Evolutionary conservation across 2,888 invertebrate species (phyloP).

Genomic region (Callyntrura sp.): DNA sequence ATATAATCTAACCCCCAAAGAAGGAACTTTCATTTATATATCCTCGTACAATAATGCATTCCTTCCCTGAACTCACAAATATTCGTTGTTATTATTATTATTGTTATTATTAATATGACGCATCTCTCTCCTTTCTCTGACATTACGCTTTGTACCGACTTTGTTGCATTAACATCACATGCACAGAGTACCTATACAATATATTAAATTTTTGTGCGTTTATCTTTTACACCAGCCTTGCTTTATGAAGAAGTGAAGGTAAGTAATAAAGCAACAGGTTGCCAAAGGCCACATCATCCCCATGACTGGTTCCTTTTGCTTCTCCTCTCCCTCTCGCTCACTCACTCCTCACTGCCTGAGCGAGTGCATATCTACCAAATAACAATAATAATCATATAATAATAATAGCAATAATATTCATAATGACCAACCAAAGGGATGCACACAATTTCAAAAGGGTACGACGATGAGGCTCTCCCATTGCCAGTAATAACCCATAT

Average conservation of each 20-base stretch:
- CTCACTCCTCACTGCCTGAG: neutral
- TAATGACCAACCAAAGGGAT: conserved; percentile 70
- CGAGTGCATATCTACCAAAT: conserved; percentile 60
- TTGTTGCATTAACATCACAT: neutral
- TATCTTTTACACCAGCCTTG: neutral
- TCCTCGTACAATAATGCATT: conserved; percentile 15
- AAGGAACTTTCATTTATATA: conserved; percentile 69
- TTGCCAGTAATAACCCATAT: neutral
- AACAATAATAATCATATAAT: conserved; percentile 73
- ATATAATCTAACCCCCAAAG: conserved; percentile 60
- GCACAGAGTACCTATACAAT: neutral
- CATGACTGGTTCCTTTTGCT: conserved; percentile 25
- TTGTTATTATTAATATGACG: conserved; percentile 2
- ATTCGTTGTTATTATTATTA: conserved; percentile 32
- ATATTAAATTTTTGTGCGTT: neutral
- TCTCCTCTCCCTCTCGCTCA: conserved; percentile 28
- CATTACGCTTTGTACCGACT: conserved; percentile 35
- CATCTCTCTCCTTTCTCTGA: conserved; percentile 23
- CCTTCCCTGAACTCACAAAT: conserved; percentile 39
- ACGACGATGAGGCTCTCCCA: conserved; percentile 8
- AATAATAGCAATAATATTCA: conserved; percentile 70
- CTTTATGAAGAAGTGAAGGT: conserved; percentile 47
- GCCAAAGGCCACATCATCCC: conserved; percentile 70
- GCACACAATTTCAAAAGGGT: conserved; percentile 59
- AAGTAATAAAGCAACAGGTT: conserved; percentile 73